Evolutionary conservation across 1,140 invertebrate species (phyloP).

Genomic region (Bombus soroeensis): DNA sequence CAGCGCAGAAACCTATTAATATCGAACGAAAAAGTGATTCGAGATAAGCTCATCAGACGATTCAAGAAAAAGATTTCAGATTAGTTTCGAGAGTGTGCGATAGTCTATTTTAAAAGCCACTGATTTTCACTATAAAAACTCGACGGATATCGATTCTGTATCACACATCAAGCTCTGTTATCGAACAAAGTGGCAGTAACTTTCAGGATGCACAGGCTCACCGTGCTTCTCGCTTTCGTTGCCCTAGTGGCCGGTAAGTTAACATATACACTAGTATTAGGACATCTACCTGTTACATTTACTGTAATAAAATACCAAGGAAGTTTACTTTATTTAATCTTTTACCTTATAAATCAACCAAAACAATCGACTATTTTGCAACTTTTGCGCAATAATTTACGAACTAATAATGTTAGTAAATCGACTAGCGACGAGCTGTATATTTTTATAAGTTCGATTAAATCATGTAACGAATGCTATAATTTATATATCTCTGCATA

Average conservation of each 20-base stretch:
- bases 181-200: not conserved
- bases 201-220: slow-evolving; percentile 43
- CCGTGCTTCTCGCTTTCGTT: slow-evolving; percentile 36
- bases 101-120: not conserved
- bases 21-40: slow-evolving; percentile 17
- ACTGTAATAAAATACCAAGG: too few relatives aligned
- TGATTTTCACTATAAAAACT: slow-evolving; percentile 34
- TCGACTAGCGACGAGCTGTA: too few relatives aligned
- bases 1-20: not conserved
- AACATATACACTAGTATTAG: too few relatives aligned
- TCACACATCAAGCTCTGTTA: not conserved
- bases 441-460: too few relatives aligned
- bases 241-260: slow-evolving; percentile 53
- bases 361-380: too few relatives aligned
- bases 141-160: not conserved
- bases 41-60: slow-evolving; percentile 8
- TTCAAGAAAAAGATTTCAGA: slow-evolving; percentile 18
- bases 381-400: too few relatives aligned
- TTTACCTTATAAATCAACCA: too few relatives aligned
- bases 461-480: too few relatives aligned
- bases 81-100: not conserved
- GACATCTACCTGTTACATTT: not conserved
- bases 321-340: too few relatives aligned
- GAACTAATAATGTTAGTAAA: too few relatives aligned
- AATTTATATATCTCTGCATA: too few relatives aligned